A percentile compares a stretch with the other conserved stretches of the same genome.
phyloP scores from a whole-genome alignment of 2,113 vertebrate genomes.

The Abramis brama region DNA sequence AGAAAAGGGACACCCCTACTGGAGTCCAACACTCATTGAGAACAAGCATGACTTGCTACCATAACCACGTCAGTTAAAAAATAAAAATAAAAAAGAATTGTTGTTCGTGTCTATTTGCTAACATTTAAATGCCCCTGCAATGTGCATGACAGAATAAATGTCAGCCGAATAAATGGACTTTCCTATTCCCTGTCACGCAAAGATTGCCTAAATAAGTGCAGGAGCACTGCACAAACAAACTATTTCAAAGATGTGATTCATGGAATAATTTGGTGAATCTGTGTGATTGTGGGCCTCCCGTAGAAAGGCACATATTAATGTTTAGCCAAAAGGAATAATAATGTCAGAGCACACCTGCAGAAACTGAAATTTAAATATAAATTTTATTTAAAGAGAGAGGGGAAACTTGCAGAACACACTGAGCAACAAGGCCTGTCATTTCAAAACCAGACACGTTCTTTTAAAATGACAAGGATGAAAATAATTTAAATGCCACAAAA shows the following conservation, averaged over 20 bases:
- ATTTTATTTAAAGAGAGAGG: background rate
- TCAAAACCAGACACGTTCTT: conserved; percentile 19
- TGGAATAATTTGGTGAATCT: conserved; percentile 7
- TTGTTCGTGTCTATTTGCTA: background rate
- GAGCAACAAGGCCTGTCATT: conserved; percentile 3
- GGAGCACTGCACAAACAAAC: background rate
- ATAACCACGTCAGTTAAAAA: background rate
- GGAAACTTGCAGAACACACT: background rate
- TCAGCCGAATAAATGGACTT: background rate
- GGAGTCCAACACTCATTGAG: background rate
- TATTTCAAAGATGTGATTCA: background rate
- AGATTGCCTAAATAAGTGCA: background rate
- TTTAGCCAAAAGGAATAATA: conserved; percentile 10
- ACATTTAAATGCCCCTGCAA: background rate
- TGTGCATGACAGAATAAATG: background rate
- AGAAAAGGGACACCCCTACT: background rate
- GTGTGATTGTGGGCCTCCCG: background rate
- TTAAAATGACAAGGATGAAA: conserved; percentile 11
- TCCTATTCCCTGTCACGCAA: background rate
- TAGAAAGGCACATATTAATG: background rate
- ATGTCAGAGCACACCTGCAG: background rate
- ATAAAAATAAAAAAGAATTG: no score
- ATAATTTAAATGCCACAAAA: background rate
- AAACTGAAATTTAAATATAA: conserved; percentile 11
- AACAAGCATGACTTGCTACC: background rate